Evolutionary conservation across 1,140 invertebrate species (phyloP).

Genomic region (Dolichoris vasculosae): DNA sequence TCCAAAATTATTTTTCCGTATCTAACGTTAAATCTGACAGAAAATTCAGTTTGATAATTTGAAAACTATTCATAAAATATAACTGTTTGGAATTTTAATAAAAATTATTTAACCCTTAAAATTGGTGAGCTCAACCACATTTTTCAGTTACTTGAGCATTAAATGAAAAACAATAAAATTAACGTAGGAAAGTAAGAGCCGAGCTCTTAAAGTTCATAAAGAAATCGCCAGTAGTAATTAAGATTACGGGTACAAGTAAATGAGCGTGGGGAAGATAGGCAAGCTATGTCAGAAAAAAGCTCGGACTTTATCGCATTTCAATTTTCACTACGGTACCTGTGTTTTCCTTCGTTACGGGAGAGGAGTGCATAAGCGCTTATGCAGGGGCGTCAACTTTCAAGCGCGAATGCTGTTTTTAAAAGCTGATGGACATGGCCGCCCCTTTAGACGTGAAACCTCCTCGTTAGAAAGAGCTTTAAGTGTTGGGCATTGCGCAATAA

Average conservation of each 20-base stretch:
- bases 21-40: too few species aligned
- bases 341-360: constrained; percentile 28
- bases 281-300: background rate
- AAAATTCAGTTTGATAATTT: background rate
- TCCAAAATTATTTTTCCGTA: too few species aligned
- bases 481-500: constrained; percentile 45
- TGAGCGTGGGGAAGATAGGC: background rate
- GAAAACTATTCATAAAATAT: background rate
- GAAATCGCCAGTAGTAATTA: constrained; percentile 42
- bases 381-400: constrained; percentile 6
- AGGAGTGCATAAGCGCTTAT: background rate
- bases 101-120: constrained; percentile 19
- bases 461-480: constrained; percentile 47
- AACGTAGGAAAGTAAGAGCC: background rate
- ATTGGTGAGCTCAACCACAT: background rate
- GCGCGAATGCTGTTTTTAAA: constrained; percentile 3
- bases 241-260: background rate
- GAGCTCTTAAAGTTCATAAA: constrained; percentile 29
- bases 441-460: constrained; percentile 33
- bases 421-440: background rate
- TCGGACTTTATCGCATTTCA: constrained; percentile 38
- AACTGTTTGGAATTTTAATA: background rate
- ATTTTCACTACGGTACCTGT: constrained; percentile 31
- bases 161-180: constrained; percentile 20
- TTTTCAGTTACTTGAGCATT: background rate